phyloP scores from a whole-genome alignment of 2,888 invertebrate species.

The Disparrhopalites patrizii region DNA sequence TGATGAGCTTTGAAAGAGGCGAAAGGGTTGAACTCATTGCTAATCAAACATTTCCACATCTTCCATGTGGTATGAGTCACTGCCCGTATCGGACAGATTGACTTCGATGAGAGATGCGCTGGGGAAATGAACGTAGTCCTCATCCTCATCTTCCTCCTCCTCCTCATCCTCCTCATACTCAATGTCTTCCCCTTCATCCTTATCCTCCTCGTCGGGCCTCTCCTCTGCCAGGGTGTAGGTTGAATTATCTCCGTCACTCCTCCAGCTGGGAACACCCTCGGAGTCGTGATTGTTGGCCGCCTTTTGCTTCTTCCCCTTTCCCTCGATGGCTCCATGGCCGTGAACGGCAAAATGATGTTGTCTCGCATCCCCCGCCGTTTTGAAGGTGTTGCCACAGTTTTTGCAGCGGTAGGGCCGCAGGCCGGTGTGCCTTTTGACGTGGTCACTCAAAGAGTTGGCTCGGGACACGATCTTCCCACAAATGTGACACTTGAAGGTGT shows the following conservation, averaged over 20 bases:
- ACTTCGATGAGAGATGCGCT: not conserved
- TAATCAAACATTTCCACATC: slow-evolving; percentile 1
- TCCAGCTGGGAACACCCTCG: not conserved
- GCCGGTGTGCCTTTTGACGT: not conserved
- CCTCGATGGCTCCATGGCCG: not conserved
- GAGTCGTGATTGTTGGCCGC: not conserved
- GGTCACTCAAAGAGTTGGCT: not conserved
- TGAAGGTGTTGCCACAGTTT: not conserved
- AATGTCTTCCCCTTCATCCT: not conserved
- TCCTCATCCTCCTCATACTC: not conserved
- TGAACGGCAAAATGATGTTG: slow-evolving; percentile 5
- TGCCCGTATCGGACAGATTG: not conserved
- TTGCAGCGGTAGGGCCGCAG: not conserved
- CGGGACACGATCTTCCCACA: not conserved
- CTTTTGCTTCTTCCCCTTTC: not conserved
- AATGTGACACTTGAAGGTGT: slow-evolving; percentile 2
- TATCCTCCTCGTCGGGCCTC: not conserved
- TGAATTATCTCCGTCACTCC: not conserved
- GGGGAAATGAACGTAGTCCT: not conserved
- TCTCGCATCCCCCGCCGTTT: not conserved
- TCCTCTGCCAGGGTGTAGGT: not conserved
- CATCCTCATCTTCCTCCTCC: not conserved
- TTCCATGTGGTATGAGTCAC: not conserved
- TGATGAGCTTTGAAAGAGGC: no score
- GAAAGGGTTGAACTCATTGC: not conserved